Evolutionary conservation across 1,140 invertebrate species (phyloP).

Genomic region (Magallana gigas): DNA sequence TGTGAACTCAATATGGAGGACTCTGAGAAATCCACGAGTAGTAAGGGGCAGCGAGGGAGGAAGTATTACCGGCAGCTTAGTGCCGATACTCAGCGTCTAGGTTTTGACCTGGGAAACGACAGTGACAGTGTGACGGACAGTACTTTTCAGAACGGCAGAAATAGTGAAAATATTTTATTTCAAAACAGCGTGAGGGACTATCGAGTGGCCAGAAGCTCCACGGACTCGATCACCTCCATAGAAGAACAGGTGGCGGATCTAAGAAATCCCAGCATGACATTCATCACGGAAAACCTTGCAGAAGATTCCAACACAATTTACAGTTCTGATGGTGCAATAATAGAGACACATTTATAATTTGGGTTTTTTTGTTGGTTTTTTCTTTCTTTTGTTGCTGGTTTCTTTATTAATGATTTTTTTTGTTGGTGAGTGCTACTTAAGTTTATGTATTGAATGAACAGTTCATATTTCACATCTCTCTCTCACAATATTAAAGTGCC

Average conservation of each 20-base stretch:
- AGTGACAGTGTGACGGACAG: background rate
- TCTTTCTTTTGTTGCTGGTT: background rate
- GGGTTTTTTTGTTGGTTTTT: background rate
- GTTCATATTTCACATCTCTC: background rate
- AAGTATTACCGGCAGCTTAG: constrained; percentile 50
- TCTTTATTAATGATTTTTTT: background rate
- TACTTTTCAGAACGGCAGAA: constrained; percentile 20
- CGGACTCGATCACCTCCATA: constrained; percentile 64
- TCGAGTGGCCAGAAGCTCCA: constrained; percentile 53
- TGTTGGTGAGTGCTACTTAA: constrained; percentile 25
- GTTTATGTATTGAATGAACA: background rate
- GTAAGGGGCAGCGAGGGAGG: background rate
- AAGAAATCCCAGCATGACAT: constrained; percentile 47
- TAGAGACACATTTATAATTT: constrained; percentile 27
- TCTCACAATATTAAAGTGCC: background rate
- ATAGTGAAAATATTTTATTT: background rate
- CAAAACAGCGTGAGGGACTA: constrained; percentile 13
- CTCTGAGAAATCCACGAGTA: constrained; percentile 22
- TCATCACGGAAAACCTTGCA: constrained; percentile 20
- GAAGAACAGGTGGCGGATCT: constrained; percentile 57
- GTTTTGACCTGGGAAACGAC: background rate
- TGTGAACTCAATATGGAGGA: constrained; percentile 52
- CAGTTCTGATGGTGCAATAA: constrained; percentile 24
- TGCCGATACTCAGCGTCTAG: constrained; percentile 43
- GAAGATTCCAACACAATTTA: background rate